Evolutionary conservation across 2,113 vertebrate species (phyloP).

Genomic region (Smithornis capensis): DNA sequence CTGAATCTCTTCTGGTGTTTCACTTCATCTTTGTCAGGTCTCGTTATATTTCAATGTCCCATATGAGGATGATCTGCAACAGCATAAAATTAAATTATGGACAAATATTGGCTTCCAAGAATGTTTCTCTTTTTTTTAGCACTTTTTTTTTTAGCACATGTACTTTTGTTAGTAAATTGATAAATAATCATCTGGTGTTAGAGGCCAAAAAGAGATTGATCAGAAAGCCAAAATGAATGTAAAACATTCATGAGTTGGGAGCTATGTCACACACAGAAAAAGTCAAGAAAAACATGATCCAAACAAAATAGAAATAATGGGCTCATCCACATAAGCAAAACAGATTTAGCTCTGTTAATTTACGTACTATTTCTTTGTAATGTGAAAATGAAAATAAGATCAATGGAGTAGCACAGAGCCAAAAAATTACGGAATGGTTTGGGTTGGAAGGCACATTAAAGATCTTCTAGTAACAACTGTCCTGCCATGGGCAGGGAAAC

Average conservation of each 20-base stretch:
- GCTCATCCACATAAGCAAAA: not conserved
- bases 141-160: not conserved
- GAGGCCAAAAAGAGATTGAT: not conserved
- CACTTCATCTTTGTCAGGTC: not conserved
- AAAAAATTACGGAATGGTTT: not conserved
- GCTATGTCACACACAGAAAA: not conserved
- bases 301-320: not conserved
- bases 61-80: not conserved
- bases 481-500: not conserved
- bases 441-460: not conserved
- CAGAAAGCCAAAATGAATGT: not conserved
- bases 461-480: not conserved
- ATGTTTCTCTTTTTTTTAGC: not conserved
- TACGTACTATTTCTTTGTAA: not conserved
- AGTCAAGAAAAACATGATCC: not conserved
- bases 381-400: not conserved
- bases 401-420: not conserved
- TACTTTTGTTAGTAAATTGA: not conserved
- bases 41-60: not conserved
- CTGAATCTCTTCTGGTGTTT: not conserved
- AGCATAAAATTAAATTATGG: not conserved
- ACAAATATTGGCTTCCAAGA: not conserved
- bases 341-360: not conserved
- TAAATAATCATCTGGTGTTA: not conserved
- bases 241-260: not conserved